Base-by-base conservation (phyloP, 2,888 invertebrate species). In the Dicyrtomina minuta region DNA sequence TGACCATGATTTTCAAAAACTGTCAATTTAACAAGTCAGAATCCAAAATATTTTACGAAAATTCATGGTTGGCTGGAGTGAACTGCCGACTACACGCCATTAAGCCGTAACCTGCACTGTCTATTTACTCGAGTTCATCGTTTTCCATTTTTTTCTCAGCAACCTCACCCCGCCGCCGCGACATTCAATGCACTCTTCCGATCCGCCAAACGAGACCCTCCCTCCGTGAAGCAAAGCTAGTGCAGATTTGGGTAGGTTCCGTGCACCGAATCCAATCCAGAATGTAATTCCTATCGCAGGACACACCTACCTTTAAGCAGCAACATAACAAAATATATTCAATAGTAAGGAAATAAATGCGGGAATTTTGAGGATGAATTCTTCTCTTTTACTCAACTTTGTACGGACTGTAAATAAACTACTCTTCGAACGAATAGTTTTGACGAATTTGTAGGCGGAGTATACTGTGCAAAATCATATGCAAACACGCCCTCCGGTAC, bases 181-280 rank as follows among this genome's bases (percentile, higher is more conserved):
- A 61, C 43, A 43, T 56, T 13, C 61, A 68, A 68, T 68, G 68
- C 62, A 68, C 68, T 68, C 68, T 68, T 62, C 68, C 68, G 56
- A 53, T 55, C 4, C 6, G 12, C n/a, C 24, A 55, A 27, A 15
- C 1, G 3, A 10, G 26, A 27, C 12, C 10, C 55, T 24, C 55
- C 55, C 51, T 51, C 10, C 10, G 33, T 33, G 33, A 3, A 33
- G 33, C 4, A 33, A 33, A 33, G 4, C 33, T 33, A 33, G 3
- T 33, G 33, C 33, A 33, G 33, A 33, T 33, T 33, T 33, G 33
- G 8, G 17, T 22, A 2, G 2, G 10, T n/a, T n/a, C 20, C 20
- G 12, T 24, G 12, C 2, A 1, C 12, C 27, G 5, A 12, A 27
- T 20, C 55, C 55, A 24, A n/a, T 55, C 55, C 24, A 22, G 26